Conservation (phyloP, 1,140 invertebrate genomes). For the Ctenoplectra terminalis region DNA sequence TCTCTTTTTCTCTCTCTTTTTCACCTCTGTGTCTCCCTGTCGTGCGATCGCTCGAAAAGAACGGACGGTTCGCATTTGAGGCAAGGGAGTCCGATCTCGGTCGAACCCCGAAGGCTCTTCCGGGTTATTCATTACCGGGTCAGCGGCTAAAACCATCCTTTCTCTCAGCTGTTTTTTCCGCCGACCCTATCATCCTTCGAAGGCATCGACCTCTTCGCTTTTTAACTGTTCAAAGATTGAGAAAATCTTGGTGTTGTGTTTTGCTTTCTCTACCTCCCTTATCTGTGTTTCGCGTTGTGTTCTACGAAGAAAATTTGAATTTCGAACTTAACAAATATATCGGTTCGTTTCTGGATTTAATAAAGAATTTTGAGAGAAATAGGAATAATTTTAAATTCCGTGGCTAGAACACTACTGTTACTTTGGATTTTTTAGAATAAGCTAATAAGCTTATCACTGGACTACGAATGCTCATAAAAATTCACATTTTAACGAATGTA, state of each 20-base stretch:
- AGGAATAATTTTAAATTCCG: no score
- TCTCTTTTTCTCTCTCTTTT: neutral
- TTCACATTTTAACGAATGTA: no score
- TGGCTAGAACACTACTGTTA: no score
- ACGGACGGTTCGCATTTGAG: slow-evolving; percentile 16
- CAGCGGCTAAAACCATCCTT: slow-evolving; percentile 57
- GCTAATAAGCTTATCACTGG: no score
- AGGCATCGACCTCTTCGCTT: neutral
- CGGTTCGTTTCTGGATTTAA: no score
- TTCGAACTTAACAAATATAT: no score
- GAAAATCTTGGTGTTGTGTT: neutral
- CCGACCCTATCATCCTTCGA: neutral
- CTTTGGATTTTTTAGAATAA: no score
- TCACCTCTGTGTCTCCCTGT: slow-evolving; percentile 8
- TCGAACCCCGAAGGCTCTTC: slow-evolving; percentile 64
- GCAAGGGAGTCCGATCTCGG: slow-evolving; percentile 55
- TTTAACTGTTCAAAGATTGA: slow-evolving; percentile 23
- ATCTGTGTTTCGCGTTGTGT: slow-evolving; percentile 6
- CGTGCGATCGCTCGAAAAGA: slow-evolving; percentile 47
- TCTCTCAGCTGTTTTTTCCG: slow-evolving; percentile 17
- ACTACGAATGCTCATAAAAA: no score
- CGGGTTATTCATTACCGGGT: slow-evolving; percentile 67
- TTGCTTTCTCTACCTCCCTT: neutral
- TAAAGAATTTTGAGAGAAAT: no score
- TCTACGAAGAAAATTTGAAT: no score